These are phyloP conservation scores for Aurelia aurita complex sp. Pacific DNA, from an alignment of 30 jellyfish, hydroid and myxozoan species.

Conservation along the genomic window DNA sequence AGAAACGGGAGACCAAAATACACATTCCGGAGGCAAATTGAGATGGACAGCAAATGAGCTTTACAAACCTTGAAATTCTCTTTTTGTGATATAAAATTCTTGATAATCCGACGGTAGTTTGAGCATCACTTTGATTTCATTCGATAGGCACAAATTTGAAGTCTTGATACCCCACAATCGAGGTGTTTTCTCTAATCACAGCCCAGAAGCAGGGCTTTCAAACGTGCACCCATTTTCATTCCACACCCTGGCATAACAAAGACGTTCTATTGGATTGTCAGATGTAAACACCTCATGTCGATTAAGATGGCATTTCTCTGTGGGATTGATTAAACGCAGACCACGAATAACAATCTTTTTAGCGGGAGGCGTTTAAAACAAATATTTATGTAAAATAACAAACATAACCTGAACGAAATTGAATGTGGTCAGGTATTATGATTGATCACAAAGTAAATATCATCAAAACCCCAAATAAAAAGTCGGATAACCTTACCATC, in stretches of 20 bases:
- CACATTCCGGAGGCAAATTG: conserved; percentile 35
- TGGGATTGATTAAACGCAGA: conserved; percentile 21
- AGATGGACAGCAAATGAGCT: background rate
- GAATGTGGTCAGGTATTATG: too few species aligned
- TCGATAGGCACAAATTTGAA: too few species aligned
- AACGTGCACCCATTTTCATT: background rate
- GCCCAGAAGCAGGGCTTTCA: too few species aligned
- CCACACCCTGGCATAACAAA: conserved; percentile 28
- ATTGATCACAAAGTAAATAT: too few species aligned
- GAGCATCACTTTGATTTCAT: too few species aligned
- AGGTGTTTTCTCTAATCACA: too few species aligned
- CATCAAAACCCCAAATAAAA: too few species aligned
- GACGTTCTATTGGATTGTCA: too few species aligned
- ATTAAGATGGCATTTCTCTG: conserved; percentile 15
- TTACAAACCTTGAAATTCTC: background rate
- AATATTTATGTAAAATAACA: conserved; percentile 1
- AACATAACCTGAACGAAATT: too few species aligned
- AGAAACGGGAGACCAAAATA: conserved; percentile 12
- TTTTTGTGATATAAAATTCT: background rate
- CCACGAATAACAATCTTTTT: background rate
- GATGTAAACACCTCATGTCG: conserved; percentile 31
- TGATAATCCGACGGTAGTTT: background rate
- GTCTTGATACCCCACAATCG: too few species aligned
- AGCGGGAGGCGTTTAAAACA: conserved; percentile 26
- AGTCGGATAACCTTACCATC: too few species aligned